A percentile compares a stretch with the other conserved stretches of the same genome.
Evolutionary conservation across 2,888 invertebrate genomes (phyloP).

Genomic region (Zeuzera pyrina): DNA sequence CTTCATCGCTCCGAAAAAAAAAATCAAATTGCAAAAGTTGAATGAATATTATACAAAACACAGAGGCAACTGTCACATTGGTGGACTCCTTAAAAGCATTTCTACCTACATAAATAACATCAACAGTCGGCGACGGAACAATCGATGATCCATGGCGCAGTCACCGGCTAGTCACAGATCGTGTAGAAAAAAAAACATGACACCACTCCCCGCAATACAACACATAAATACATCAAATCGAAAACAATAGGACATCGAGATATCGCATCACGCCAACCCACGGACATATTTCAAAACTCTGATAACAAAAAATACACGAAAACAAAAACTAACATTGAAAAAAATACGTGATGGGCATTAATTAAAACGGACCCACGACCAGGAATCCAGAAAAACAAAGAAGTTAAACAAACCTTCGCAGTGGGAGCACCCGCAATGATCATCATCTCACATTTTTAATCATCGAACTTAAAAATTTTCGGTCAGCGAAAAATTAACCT

Average conservation of each 20-base stretch:
- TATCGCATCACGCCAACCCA: conserved; percentile 63
- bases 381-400: conserved; percentile 68
- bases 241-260: conserved; percentile 70
- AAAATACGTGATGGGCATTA: conserved; percentile 73
- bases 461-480: conserved; percentile 49
- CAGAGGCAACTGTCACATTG: conserved; percentile 35
- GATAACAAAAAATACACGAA: conserved; percentile 45
- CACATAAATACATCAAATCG: conserved; percentile 70
- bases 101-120: conserved; percentile 47
- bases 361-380: conserved; percentile 72
- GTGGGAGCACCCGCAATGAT: conserved; percentile 69
- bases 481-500: conserved; percentile 37
- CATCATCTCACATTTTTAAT: conserved; percentile 72
- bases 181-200: conserved; percentile 31
- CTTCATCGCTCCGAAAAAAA: too few species aligned
- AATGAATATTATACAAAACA: too few species aligned
- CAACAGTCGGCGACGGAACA: conserved; percentile 41
- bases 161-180: conserved; percentile 48
- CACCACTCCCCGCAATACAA: conserved; percentile 54
- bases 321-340: conserved; percentile 57
- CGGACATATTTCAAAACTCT: conserved; percentile 67
- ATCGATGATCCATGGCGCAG: conserved; percentile 46
- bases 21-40: too few species aligned
- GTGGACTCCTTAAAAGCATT: conserved; percentile 28
- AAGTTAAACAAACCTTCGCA: conserved; percentile 67